A percentile compares a stretch with the other conserved stretches of the same genome.
Evolutionary conservation across 2,113 vertebrate species (phyloP).

Genomic region (Rattus rattus): DNA sequence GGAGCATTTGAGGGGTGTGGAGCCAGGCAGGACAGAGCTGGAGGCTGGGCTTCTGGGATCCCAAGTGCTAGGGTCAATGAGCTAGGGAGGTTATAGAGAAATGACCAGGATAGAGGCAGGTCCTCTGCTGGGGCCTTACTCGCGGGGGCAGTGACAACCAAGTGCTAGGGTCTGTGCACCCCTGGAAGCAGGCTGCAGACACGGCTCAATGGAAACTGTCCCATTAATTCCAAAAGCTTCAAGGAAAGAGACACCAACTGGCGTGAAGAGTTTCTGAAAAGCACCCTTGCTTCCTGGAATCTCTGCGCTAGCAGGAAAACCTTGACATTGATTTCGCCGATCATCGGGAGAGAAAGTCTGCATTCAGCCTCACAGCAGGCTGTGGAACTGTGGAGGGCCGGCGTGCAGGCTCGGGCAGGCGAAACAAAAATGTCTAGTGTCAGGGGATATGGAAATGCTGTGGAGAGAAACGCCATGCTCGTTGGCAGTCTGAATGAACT

Average conservation of each 20-base stretch:
- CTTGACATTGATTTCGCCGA: conserved; percentile 57
- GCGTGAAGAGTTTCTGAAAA: conserved; percentile 61
- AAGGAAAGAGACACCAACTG: neutral
- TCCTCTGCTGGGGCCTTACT: too few species aligned
- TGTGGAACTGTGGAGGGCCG: neutral
- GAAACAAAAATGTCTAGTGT: neutral
- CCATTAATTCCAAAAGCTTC: conserved; percentile 35
- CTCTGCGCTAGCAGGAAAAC: neutral
- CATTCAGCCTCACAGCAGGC: neutral
- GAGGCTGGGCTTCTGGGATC: neutral
- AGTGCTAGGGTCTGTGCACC: neutral
- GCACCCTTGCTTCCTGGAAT: conserved; percentile 32
- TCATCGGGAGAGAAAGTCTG: neutral
- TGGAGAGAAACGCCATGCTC: neutral
- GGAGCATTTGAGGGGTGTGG: neutral
- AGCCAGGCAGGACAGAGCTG: too few species aligned
- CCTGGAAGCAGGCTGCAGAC: neutral
- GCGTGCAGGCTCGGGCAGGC: neutral
- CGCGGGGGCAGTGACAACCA: neutral
- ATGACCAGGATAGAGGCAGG: neutral
- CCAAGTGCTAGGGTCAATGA: rapidly evolving
- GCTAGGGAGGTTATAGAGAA: neutral
- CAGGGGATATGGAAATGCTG: neutral
- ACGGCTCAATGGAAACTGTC: neutral
- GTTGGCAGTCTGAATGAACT: neutral